These are phyloP conservation scores for Cremastinae sp. DNA, from an alignment of 2,888 invertebrate species.

Conservation along the genomic window DNA sequence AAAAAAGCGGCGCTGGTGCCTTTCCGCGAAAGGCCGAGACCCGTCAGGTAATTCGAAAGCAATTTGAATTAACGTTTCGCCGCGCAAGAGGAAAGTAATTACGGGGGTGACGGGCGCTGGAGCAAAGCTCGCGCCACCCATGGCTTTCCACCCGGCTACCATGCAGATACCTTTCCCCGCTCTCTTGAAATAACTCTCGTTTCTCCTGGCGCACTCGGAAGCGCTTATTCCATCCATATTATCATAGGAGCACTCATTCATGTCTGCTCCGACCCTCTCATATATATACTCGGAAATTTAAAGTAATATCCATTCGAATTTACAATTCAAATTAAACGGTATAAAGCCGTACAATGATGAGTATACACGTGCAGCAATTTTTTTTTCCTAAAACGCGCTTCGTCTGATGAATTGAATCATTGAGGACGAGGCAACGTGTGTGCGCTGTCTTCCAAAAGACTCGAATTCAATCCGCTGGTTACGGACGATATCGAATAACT, in stretches of 20 bases:
- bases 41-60: conserved; percentile 75
- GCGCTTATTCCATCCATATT: conserved; percentile 59
- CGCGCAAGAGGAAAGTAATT: conserved; percentile 75
- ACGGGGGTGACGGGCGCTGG: conserved; percentile 68
- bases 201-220: conserved; percentile 41
- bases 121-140: conserved; percentile 50
- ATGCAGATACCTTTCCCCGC: conserved; percentile 62
- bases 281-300: conserved; percentile 58
- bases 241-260: conserved; percentile 20
- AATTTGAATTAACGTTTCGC: conserved; percentile 76
- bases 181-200: conserved; percentile 36
- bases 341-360: conserved; percentile 19
- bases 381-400: too few relatives aligned
- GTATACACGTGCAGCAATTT: too few relatives aligned
- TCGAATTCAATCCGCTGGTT: background rate
- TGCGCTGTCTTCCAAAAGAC: background rate
- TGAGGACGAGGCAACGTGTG: background rate
- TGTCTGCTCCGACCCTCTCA: background rate
- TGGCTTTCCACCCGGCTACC: conserved; percentile 58
- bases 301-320: conserved; percentile 73
- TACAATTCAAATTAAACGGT: conserved; percentile 73
- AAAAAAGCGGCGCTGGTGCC: conserved; percentile 50
- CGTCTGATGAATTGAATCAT: background rate
- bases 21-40: conserved; percentile 53
- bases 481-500: conserved; percentile 30